Percentiles rank a stretch among this genome's conserved stretches.
phyloP scores from a whole-genome alignment of 1,140 invertebrate genomes.

The Lordiphosa stackelbergi region DNA sequence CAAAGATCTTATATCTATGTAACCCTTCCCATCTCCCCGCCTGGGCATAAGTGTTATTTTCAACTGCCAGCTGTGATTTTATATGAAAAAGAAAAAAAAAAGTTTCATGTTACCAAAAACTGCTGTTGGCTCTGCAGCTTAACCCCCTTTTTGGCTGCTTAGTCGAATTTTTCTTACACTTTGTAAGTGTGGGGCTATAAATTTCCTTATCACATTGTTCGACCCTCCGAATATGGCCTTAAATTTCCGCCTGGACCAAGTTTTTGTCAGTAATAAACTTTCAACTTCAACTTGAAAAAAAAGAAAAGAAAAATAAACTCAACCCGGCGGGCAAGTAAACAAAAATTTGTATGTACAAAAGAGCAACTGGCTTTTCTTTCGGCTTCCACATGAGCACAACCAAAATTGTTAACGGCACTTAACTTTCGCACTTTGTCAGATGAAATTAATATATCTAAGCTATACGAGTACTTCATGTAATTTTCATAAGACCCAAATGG shows the following conservation, averaged over 20 bases:
- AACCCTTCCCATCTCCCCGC: background rate
- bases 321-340: slow-evolving; percentile 8
- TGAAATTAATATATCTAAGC: slow-evolving; percentile 16
- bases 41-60: slow-evolving; percentile 64
- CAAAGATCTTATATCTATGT: slow-evolving; percentile 62
- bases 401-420: slow-evolving; percentile 61
- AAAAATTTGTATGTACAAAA: no score
- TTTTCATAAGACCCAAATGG: slow-evolving; percentile 64
- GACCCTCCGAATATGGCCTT: slow-evolving; percentile 1
- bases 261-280: slow-evolving; percentile 19
- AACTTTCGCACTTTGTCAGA: slow-evolving; percentile 46
- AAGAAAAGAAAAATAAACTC: no score
- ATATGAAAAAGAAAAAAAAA: slow-evolving; percentile 28
- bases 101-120: slow-evolving; percentile 63
- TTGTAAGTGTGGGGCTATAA: slow-evolving; percentile 33
- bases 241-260: slow-evolving; percentile 55
- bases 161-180: slow-evolving; percentile 3
- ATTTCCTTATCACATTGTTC: slow-evolving; percentile 53
- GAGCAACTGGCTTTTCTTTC: no score
- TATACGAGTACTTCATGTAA: slow-evolving; percentile 52
- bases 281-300: slow-evolving; percentile 16
- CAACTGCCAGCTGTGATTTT: slow-evolving; percentile 68
- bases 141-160: slow-evolving; percentile 19
- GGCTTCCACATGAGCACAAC: slow-evolving; percentile 20
- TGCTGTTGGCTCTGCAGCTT: slow-evolving; percentile 1